Evolutionary conservation across 1,140 invertebrate species (phyloP).

Genomic region (Sinonovacula constricta): DNA sequence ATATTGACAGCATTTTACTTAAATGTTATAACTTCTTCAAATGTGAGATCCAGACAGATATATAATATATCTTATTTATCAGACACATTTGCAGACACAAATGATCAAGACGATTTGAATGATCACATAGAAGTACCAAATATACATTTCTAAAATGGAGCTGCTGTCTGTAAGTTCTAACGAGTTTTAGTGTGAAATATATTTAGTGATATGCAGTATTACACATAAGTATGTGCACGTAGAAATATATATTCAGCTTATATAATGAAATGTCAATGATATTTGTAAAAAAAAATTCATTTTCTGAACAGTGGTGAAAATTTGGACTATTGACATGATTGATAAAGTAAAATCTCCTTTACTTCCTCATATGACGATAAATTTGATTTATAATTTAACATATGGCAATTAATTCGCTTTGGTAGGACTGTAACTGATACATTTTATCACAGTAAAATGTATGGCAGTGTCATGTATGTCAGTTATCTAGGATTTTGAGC

Average conservation of each 20-base stretch:
- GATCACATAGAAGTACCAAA: slow-evolving; percentile 1
- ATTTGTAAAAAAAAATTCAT: slow-evolving; percentile 1
- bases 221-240: neutral
- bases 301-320: slow-evolving; percentile 1
- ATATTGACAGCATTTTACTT: slow-evolving; percentile 1
- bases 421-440: neutral
- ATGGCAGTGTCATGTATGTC: neutral
- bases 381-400: slow-evolving; percentile 1
- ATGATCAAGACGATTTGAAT: slow-evolving; percentile 1
- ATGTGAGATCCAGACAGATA: neutral
- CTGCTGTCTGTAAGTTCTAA: neutral
- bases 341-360: slow-evolving; percentile 1
- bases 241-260: slow-evolving; percentile 1
- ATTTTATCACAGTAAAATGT: slow-evolving; percentile 1
- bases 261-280: slow-evolving; percentile 1
- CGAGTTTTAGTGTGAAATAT: slow-evolving; percentile 1
- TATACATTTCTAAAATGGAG: slow-evolving; percentile 1
- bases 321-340: slow-evolving; percentile 1
- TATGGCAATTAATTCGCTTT: neutral
- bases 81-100: neutral
- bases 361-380: slow-evolving; percentile 1
- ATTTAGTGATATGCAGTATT: slow-evolving; percentile 1
- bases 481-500: slow-evolving; percentile 1
- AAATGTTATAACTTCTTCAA: slow-evolving; percentile 1
- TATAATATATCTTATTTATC: slow-evolving; percentile 1